Evolutionary conservation across 2,797 vertebrate species (phyloP), one percentile per base, ranked within the genome.

Genomic region (Sarcophilus harrisii): DNA sequence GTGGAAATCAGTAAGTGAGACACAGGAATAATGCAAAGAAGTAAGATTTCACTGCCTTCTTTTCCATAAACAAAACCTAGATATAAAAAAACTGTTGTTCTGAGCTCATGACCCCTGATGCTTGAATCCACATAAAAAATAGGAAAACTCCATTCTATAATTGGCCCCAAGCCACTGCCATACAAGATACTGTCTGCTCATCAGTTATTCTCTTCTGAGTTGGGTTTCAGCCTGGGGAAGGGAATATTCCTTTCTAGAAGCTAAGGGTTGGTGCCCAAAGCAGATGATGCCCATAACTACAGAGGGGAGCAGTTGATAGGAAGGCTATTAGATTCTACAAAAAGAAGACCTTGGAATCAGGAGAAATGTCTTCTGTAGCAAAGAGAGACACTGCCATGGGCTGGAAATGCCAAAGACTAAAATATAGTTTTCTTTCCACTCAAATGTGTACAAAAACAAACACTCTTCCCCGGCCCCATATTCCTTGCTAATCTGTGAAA

Each of bases 221-320:
- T 18, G 9, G n/a, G 91, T 62, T 5, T 49, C n/a, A 38, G 62
- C 54, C 30, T n/a, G 18, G 32, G 29, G 81, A 27, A 27, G 49
- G 91, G 58, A 58, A 92, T 38, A n/a, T 90, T 60, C 28, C 94
- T 60, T 55, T 55, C 57, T 90, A 58, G 73, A 58, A 94, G 91
- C 49, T 52, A 60, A 87, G 49, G n/a, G 90, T 59, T 91, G 54
- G 57, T 49, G 29, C 54, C 81, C 30, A 0, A 57, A 90, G 18
- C 62, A 73, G 54, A 55, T 55, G 32, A 73, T 73, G 14, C 91
- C 90, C 29, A 0, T 92, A 16, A 32, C 30, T 24, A 93, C 21
- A 9, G 62, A 1, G 58, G n/a, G 49, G 90, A 45, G 49, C 38
- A 49, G 45, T 49, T 9, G 18, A 87, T 24, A 49, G 87, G 52